Base-by-base conservation (phyloP, 2,888 invertebrate genomes). In the Emmelina monodactyla region DNA sequence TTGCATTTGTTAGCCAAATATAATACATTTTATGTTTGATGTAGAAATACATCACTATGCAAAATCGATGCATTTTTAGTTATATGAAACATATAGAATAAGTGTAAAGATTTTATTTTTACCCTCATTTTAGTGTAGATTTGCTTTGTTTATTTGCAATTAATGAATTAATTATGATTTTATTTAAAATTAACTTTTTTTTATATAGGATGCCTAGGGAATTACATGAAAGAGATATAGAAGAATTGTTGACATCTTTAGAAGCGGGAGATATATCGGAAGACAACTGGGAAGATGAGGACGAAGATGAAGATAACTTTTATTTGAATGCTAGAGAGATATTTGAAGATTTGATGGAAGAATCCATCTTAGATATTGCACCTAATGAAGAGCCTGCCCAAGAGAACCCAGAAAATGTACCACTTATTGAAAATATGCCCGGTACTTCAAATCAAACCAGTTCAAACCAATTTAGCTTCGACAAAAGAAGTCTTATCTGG, bases 401-500 rank as follows among this genome's bases (percentile, higher is more conserved):
- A 49, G 36, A 51, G 50, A 48, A 49, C 40, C 12, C 48, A 48
- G 46, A 50, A 47, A 49, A 52, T 32, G 44, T 45, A 41, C 47
- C 50, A 49, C 44, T 44, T 47, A 44, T 48, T 46, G 46, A 51
- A n/a, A n/a, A n/a, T 47, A 15, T 50, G 50, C 47, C 44, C 46
- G 31, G 44, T 43, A 41, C 45, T 45, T 46, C 40, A 37, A 43
- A 49, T 46, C 47, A 47, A 40, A 45, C 12, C 13, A 49, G 47
- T 47, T 51, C 47, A 48, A 47, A 47, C 41, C 48, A 49, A 51
- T 50, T 50, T 54, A 2, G 37, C 46, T 56, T 55, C 50, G 50
- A 53, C 43, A 56, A 55, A 55, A 55, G 51, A 53, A 54, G 35
- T 31, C 46, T 49, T 48, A 53, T 55, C 41, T 51, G 51, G 52